Evolutionary conservation across 2,888 invertebrate species (phyloP).

Genomic region (Cataglyphis cursor): DNA sequence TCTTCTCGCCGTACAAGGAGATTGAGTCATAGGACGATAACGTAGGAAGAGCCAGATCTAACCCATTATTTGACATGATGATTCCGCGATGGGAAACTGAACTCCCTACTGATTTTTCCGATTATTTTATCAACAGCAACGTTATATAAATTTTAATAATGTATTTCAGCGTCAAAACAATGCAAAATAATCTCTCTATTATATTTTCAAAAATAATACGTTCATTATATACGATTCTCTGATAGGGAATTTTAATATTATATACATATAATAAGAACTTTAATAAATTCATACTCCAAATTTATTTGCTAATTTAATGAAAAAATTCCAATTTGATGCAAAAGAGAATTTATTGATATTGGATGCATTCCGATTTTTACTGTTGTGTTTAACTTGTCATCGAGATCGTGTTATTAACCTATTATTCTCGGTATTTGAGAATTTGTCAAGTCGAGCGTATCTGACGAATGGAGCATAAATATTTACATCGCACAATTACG

Average conservation of each 20-base stretch:
- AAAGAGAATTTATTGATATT: not conserved
- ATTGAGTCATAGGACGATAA: constrained; percentile 72
- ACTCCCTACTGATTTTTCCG: constrained; percentile 13
- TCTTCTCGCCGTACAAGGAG: constrained; percentile 71
- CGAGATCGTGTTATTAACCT: not conserved
- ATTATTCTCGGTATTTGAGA: not conserved
- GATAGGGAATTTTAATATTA: not conserved
- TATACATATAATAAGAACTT: not conserved
- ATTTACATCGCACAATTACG: constrained; percentile 51
- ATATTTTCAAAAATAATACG: not conserved
- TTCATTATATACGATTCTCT: not conserved
- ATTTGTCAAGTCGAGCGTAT: constrained; percentile 22
- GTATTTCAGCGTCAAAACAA: not conserved
- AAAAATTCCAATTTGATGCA: not conserved
- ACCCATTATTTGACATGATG: constrained; percentile 61
- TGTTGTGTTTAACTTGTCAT: not conserved
- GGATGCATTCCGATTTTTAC: not conserved
- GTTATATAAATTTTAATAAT: not conserved
- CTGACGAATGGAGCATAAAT: constrained; percentile 12
- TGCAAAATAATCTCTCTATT: not conserved
- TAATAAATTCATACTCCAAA: not conserved
- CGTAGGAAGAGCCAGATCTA: constrained; percentile 77
- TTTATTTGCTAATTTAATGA: not conserved
- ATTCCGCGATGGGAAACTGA: constrained; percentile 28
- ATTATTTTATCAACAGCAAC: not conserved